Evolutionary conservation across 2,888 invertebrate species (phyloP).

Genomic region (Apotomis turbidana): DNA sequence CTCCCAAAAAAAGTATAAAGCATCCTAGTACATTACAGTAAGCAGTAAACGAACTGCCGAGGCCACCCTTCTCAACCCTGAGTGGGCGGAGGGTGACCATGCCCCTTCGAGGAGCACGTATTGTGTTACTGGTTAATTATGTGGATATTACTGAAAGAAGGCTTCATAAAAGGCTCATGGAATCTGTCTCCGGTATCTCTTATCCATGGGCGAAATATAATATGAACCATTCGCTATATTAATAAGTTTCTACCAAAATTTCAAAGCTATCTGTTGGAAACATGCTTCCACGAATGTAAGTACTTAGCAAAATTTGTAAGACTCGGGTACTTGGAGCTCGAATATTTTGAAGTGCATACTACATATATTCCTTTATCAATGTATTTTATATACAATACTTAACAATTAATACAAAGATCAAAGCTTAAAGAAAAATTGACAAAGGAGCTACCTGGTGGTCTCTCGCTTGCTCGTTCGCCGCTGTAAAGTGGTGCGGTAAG

Average conservation of each 20-base stretch:
- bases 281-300: neutral
- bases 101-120: conserved; percentile 28
- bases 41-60: conserved; percentile 31
- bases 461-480: too few relatives aligned
- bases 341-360: too few relatives aligned
- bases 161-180: conserved; percentile 8
- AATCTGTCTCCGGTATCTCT: conserved; percentile 1
- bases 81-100: neutral
- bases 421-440: too few relatives aligned
- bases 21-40: conserved; percentile 18
- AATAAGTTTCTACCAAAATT: too few relatives aligned
- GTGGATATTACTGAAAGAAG: conserved; percentile 31
- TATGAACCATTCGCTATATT: too few relatives aligned
- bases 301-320: neutral
- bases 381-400: too few relatives aligned
- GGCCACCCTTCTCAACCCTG: conserved; percentile 10
- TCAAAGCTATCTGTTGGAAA: too few relatives aligned
- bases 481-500: too few relatives aligned
- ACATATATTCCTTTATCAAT: too few relatives aligned
- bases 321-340: neutral
- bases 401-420: too few relatives aligned
- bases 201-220: too few relatives aligned
- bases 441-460: too few relatives aligned
- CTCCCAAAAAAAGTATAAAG: conserved; percentile 24
- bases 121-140: conserved; percentile 37